Evolutionary conservation across 2,797 vertebrate genomes (phyloP).

Genomic region (Gallirallus australis): DNA sequence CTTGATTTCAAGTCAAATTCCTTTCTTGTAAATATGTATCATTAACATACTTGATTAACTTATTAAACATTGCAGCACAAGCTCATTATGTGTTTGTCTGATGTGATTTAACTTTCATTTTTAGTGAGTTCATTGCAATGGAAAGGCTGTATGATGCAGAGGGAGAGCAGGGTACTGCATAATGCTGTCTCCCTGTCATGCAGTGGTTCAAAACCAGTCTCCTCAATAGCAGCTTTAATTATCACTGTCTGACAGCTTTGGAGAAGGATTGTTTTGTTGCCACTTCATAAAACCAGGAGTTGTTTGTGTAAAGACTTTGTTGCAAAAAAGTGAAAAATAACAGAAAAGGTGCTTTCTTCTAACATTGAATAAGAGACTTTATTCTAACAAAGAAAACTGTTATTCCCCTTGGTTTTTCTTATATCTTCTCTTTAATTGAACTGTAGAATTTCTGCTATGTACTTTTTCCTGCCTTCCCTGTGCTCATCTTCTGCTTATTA

Average conservation of each 20-base stretch:
- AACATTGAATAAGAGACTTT: background rate
- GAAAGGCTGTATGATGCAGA: constrained; percentile 5
- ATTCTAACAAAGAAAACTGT: background rate
- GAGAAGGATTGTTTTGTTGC: background rate
- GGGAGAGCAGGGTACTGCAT: background rate
- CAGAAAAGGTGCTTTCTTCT: constrained; percentile 13
- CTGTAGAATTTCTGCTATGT: background rate
- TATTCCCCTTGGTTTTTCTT: background rate
- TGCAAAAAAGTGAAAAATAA: constrained; percentile 2
- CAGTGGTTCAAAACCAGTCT: background rate
- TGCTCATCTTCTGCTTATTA: constrained; percentile 26
- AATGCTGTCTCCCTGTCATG: background rate
- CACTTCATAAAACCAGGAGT: background rate
- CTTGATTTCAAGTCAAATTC: constrained; percentile 45
- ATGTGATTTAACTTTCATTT: constrained; percentile 56
- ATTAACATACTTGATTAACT: constrained; percentile 69
- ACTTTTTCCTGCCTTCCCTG: background rate
- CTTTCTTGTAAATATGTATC: constrained; percentile 51
- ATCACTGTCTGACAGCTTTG: constrained; percentile 13
- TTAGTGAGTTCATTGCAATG: constrained; percentile 2
- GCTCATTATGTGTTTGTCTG: constrained; percentile 64
- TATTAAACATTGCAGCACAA: constrained; percentile 60
- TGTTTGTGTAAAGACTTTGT: background rate
- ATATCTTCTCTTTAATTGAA: background rate
- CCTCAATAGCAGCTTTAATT: constrained; percentile 20